phyloP scores from a whole-genome alignment of 2,888 invertebrate genomes.

The Sphaeridia pumilis region DNA sequence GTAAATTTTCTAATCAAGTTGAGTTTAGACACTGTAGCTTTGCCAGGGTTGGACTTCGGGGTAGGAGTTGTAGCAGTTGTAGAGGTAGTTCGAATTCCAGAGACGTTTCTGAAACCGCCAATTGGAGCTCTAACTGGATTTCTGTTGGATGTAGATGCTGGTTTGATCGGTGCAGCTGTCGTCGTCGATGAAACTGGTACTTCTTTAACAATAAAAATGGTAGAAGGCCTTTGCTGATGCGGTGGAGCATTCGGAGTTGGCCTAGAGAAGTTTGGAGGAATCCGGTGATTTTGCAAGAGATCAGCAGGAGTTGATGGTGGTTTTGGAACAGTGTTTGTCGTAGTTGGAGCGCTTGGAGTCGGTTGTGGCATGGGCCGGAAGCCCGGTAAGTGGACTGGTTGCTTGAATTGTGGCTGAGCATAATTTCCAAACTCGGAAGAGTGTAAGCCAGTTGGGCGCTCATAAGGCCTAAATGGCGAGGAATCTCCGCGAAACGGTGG shows the following conservation, averaged over 20 bases:
- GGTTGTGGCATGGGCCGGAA: conserved; percentile 8
- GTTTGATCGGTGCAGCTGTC: not conserved
- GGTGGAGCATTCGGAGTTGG: conserved; percentile 26
- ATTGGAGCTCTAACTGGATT: conserved; percentile 20
- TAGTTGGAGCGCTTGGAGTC: conserved; percentile 1
- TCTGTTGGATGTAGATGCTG: conserved; percentile 4
- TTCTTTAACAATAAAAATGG: conserved; percentile 31
- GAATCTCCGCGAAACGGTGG: not conserved
- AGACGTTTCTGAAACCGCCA: conserved; percentile 14
- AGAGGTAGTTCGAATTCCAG: conserved; percentile 4
- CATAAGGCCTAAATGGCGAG: conserved; percentile 22
- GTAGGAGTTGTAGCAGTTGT: conserved; percentile 18
- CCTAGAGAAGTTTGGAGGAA: conserved; percentile 1
- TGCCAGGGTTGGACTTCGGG: conserved; percentile 17
- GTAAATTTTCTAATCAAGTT: conserved; percentile 29
- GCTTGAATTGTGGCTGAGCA: conserved; percentile 13
- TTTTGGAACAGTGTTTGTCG: not conserved
- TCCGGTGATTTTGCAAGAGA: conserved; percentile 4
- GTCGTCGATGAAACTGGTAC: conserved; percentile 15
- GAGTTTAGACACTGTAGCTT: conserved; percentile 27
- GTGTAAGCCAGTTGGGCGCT: conserved; percentile 3
- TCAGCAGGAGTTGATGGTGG: not conserved
- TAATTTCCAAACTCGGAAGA: conserved; percentile 13
- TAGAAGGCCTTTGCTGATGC: conserved; percentile 26
- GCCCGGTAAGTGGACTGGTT: conserved; percentile 8